phyloP scores from a whole-genome alignment of 1,140 invertebrate genomes.

The Anastrepha ludens region DNA sequence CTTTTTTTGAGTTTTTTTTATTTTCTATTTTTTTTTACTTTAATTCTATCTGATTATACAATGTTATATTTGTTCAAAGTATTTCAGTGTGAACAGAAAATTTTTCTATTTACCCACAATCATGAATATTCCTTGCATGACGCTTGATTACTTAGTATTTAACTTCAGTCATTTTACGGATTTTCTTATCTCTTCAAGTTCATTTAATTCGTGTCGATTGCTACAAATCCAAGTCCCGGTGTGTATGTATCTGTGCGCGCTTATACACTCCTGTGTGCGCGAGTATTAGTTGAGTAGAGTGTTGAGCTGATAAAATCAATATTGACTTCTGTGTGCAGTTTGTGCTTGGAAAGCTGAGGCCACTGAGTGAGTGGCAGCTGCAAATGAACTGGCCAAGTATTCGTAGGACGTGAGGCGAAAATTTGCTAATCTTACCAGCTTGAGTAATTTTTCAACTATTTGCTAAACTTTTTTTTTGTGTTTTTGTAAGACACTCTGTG shows the following conservation, averaged over 20 bases:
- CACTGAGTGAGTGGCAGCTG: background rate
- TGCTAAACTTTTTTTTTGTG: background rate
- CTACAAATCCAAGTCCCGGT: background rate
- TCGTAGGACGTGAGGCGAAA: slow-evolving; percentile 14
- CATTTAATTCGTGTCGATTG: slow-evolving; percentile 43
- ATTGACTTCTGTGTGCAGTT: slow-evolving; percentile 39
- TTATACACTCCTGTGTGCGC: background rate
- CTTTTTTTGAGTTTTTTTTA: background rate
- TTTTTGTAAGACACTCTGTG: background rate
- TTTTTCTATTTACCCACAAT: slow-evolving; percentile 22
- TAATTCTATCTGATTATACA: background rate
- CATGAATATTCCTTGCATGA: slow-evolving; percentile 40
- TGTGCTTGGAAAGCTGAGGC: background rate
- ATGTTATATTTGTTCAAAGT: slow-evolving; percentile 7
- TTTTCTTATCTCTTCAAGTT: slow-evolving; percentile 50
- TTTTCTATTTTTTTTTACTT: no score
- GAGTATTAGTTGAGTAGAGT: slow-evolving; percentile 30
- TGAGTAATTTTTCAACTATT: slow-evolving; percentile 44
- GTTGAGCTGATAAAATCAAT: slow-evolving; percentile 51
- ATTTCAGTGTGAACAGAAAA: background rate
- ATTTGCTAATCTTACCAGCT: background rate
- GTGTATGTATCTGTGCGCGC: background rate
- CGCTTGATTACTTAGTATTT: slow-evolving; percentile 43
- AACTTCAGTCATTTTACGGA: slow-evolving; percentile 40
- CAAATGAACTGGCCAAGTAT: slow-evolving; percentile 18